Percentiles rank a stretch among this genome's conserved stretches.
These are phyloP conservation scores for Cecropterus lyciades DNA, from an alignment of 1,140 invertebrate species.

Conservation along the genomic window DNA sequence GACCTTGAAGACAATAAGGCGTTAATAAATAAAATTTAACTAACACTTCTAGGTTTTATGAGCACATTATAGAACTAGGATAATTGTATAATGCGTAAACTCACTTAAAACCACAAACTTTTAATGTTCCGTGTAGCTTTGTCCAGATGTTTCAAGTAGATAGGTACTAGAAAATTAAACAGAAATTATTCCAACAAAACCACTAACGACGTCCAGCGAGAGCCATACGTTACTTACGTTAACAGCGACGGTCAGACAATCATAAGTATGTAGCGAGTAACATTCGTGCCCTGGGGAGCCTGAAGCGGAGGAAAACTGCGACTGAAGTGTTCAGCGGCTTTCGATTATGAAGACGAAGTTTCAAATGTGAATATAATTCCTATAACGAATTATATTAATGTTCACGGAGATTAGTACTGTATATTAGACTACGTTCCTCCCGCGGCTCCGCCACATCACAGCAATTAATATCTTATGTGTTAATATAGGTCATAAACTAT, in stretches of 20 bases:
- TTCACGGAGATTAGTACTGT: too few relatives aligned
- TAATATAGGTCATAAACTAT: too few relatives aligned
- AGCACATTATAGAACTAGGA: not conserved
- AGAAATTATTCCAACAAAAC: conserved; percentile 24
- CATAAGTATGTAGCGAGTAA: conserved; percentile 25
- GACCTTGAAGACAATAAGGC: too few relatives aligned
- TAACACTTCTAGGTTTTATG: not conserved
- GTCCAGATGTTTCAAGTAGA: conserved; percentile 7
- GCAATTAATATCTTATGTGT: too few relatives aligned
- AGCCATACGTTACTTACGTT: conserved; percentile 30
- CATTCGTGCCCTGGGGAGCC: conserved; percentile 6
- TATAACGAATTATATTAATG: too few relatives aligned
- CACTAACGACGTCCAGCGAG: conserved; percentile 23
- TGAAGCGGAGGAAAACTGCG: conserved; percentile 6
- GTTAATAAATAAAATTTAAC: not conserved
- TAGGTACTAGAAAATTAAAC: conserved; percentile 15
- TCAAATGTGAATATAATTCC: too few relatives aligned
- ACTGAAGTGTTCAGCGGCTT: not conserved
- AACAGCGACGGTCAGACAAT: conserved; percentile 28
- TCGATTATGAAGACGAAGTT: not conserved
- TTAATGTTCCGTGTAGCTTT: not conserved
- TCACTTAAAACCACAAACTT: conserved; percentile 12
- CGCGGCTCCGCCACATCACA: too few relatives aligned
- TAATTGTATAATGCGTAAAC: not conserved
- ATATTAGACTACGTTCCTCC: too few relatives aligned